phyloP scores from a whole-genome alignment of 1,140 invertebrate genomes.

The Caerostris extrusa region DNA sequence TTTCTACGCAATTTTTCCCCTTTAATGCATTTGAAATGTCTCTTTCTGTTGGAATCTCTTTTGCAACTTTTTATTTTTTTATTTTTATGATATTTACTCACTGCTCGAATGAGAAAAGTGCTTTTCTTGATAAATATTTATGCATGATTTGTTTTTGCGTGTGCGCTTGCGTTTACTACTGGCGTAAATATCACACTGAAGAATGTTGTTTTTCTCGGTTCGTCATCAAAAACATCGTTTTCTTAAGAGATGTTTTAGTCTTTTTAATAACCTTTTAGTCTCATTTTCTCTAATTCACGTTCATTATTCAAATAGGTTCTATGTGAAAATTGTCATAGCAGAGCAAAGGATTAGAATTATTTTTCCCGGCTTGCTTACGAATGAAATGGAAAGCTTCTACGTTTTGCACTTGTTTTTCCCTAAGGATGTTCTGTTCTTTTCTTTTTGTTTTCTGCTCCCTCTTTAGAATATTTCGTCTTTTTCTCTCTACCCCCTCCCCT shows the following conservation, averaged over 20 bases:
- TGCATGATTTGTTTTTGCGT: conserved; percentile 62
- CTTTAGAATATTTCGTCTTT: conserved; percentile 54
- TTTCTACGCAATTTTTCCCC: not conserved
- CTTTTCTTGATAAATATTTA: conserved; percentile 67
- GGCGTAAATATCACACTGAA: conserved; percentile 2
- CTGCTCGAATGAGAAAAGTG: not conserved
- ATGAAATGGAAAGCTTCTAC: conserved; percentile 8
- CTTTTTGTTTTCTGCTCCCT: conserved; percentile 46
- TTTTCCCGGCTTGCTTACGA: conserved; percentile 35
- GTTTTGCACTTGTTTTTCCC: conserved; percentile 58
- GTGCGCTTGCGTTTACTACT: not conserved
- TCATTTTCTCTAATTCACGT: conserved; percentile 71
- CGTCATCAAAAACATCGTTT: conserved; percentile 27
- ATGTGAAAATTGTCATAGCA: conserved; percentile 74
- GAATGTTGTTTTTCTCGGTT: conserved; percentile 15
- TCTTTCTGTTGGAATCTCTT: not conserved
- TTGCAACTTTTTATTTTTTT: not conserved
- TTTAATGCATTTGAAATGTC: not conserved
- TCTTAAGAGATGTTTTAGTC: conserved; percentile 39
- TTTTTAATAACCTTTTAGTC: conserved; percentile 51
- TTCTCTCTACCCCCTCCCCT: conserved; percentile 7
- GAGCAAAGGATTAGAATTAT: conserved; percentile 49
- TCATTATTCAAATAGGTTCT: conserved; percentile 73
- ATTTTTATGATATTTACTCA: conserved; percentile 37
- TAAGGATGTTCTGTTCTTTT: conserved; percentile 48